phyloP scores from a whole-genome alignment of 2,113 vertebrate genomes.

The Elachura formosa region DNA sequence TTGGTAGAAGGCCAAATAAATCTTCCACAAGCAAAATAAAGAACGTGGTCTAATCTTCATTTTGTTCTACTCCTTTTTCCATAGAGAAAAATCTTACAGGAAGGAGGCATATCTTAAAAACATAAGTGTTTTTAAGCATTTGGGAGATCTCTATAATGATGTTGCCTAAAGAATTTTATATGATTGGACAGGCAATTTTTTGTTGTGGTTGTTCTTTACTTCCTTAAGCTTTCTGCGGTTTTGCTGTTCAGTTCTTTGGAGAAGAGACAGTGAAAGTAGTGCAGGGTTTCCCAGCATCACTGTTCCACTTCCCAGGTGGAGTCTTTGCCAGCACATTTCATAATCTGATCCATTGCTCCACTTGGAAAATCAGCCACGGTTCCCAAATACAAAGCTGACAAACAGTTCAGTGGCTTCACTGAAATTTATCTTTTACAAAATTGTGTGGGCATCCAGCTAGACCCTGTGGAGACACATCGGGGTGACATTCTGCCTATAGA shows the following conservation, averaged over 20 bases:
- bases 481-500: background rate
- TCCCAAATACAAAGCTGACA: rapidly evolving
- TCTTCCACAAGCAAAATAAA: slow-evolving; percentile 31
- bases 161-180: background rate
- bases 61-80: background rate
- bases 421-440: background rate
- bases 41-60: background rate
- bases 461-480: background rate
- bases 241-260: background rate
- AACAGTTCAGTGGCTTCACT: background rate
- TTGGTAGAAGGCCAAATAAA: slow-evolving; percentile 43
- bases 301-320: background rate
- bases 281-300: background rate
- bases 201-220: background rate
- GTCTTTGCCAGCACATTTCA: background rate
- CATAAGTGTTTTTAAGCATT: background rate
- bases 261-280: background rate
- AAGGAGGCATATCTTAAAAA: slow-evolving; percentile 4
- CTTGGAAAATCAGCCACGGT: background rate
- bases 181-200: slow-evolving; percentile 9
- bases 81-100: background rate
- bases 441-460: background rate
- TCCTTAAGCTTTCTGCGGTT: background rate
- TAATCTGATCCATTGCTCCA: background rate
- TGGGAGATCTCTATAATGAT: background rate